phyloP scores from a whole-genome alignment of 1,140 invertebrate genomes.

The Portunus trituberculatus region DNA sequence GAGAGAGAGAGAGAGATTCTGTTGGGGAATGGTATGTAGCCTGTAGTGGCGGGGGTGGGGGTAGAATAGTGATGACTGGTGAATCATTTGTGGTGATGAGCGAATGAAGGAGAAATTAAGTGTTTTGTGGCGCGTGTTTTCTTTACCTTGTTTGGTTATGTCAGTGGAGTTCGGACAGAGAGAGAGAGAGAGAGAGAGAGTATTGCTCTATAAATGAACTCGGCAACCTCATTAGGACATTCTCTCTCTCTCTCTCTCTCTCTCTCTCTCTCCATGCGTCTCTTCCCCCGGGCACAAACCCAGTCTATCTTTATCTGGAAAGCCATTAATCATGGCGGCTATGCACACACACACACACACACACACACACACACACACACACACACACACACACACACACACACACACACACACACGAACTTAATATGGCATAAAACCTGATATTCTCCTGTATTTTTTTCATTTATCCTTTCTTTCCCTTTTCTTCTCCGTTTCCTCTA shows the following conservation, averaged over 20 bases:
- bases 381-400: constrained; percentile 20
- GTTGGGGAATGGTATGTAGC: no score
- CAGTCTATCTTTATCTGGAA: background rate
- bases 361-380: constrained; percentile 12
- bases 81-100: no score
- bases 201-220: background rate
- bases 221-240: background rate
- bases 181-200: background rate
- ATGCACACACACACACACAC: background rate
- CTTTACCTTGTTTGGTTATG: no score
- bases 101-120: no score
- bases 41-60: no score
- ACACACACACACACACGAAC: background rate
- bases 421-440: background rate
- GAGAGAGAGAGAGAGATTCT: no score
- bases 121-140: no score
- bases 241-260: no score
- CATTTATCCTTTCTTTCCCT: background rate
- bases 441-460: background rate
- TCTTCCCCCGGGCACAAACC: no score
- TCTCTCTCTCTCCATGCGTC: no score
- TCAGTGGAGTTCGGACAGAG: background rate
- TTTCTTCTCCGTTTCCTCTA: background rate
- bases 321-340: background rate
- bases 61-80: no score